Evolutionary conservation across 2,888 invertebrate species (phyloP).

Genomic region (Strigamia crassipes): DNA sequence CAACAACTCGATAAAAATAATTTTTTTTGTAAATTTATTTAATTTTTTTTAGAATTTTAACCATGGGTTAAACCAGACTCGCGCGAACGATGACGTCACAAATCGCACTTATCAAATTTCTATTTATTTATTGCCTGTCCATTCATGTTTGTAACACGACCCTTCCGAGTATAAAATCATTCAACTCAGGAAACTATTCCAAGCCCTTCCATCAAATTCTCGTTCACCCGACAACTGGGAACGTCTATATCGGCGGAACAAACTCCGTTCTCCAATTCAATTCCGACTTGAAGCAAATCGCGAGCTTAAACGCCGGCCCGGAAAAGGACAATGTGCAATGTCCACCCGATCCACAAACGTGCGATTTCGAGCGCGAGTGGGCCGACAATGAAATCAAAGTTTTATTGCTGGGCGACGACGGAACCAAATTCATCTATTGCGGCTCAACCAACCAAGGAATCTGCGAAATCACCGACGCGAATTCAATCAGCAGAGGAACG

Average conservation of each 20-base stretch:
- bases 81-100: not conserved
- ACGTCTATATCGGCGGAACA: conserved; percentile 49
- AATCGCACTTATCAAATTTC: not conserved
- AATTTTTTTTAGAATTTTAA: not conserved
- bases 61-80: not conserved
- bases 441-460: conserved; percentile 43
- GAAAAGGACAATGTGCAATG: conserved; percentile 45
- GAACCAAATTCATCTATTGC: conserved; percentile 7
- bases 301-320: not conserved
- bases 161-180: not conserved
- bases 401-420: conserved; percentile 24
- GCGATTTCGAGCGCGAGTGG: not conserved
- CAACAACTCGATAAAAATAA: not conserved
- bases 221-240: conserved; percentile 46
- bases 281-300: conserved; percentile 37
- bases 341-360: not conserved
- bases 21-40: no score
- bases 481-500: not conserved
- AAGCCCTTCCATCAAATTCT: conserved; percentile 44
- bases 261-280: conserved; percentile 47
- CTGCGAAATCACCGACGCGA: conserved; percentile 29
- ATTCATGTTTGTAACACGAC: not conserved
- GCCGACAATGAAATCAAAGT: conserved; percentile 41
- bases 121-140: not conserved
- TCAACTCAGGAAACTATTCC: conserved; percentile 5